phyloP scores from a whole-genome alignment of 2,888 invertebrate genomes.

The Calephelis perditalis region DNA sequence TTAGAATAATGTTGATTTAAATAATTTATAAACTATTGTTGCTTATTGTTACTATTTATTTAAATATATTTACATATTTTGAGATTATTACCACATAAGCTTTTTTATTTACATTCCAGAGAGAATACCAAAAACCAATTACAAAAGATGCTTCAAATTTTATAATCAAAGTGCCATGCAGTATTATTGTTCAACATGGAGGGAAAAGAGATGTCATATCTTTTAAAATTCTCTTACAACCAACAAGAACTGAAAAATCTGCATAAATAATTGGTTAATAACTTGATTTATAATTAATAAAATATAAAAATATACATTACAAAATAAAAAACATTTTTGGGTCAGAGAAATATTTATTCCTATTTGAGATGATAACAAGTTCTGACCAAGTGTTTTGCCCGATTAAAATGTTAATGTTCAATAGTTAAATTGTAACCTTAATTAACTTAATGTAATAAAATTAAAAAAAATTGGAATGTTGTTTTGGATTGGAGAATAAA shows the following conservation, averaged over 20 bases:
- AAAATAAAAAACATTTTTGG: slow-evolving; percentile 16
- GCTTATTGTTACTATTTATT: slow-evolving; percentile 4
- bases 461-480: not conserved
- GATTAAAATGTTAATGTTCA: too few species aligned
- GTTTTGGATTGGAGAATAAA: slow-evolving; percentile 5
- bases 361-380: too few species aligned
- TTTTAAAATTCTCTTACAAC: slow-evolving; percentile 47
- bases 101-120: slow-evolving; percentile 27
- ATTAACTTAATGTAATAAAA: not conserved
- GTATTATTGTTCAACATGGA: slow-evolving; percentile 43
- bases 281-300: too few species aligned
- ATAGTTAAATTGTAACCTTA: not conserved
- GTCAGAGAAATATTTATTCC: too few species aligned
- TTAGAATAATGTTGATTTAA: too few species aligned
- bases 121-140: slow-evolving; percentile 23
- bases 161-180: slow-evolving; percentile 46
- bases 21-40: slow-evolving; percentile 2
- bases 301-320: too few species aligned
- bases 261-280: slow-evolving; percentile 7
- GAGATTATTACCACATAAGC: slow-evolving; percentile 1
- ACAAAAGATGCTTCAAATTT: slow-evolving; percentile 34
- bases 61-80: slow-evolving; percentile 7
- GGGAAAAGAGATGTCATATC: slow-evolving; percentile 43
- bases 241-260: slow-evolving; percentile 30
- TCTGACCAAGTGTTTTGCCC: too few species aligned